phyloP scores from a whole-genome alignment of 2,888 invertebrate species.

The Linyphia triangularis region DNA sequence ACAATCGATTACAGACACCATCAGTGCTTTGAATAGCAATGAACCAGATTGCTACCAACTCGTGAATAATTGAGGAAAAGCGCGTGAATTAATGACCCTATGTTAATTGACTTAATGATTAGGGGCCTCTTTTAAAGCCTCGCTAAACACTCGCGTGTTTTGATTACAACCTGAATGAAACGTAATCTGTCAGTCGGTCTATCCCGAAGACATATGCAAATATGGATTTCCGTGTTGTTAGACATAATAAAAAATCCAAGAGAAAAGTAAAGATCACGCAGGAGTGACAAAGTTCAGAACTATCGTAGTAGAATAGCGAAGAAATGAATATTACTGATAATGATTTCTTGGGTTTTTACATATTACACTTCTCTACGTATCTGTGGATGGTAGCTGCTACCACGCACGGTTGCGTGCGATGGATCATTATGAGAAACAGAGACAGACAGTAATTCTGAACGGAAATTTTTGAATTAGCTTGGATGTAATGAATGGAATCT shows the following conservation, averaged over 20 bases:
- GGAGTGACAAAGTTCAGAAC: background rate
- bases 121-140: slow-evolving; percentile 45
- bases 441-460: background rate
- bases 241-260: background rate
- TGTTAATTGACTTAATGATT: slow-evolving; percentile 58
- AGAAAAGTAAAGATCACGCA: slow-evolving; percentile 12
- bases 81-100: slow-evolving; percentile 40
- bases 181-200: slow-evolving; percentile 37
- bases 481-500: background rate
- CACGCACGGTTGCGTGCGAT: slow-evolving; percentile 1
- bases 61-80: slow-evolving; percentile 38
- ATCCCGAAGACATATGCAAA: slow-evolving; percentile 36
- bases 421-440: background rate
- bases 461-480: background rate
- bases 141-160: slow-evolving; percentile 32
- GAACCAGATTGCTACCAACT: background rate
- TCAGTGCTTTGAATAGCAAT: no score
- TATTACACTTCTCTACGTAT: background rate
- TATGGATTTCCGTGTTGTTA: slow-evolving; percentile 23
- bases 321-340: slow-evolving; percentile 26
- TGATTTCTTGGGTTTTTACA: slow-evolving; percentile 26
- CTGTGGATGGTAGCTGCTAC: background rate
- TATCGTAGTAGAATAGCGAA: background rate
- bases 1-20: no score
- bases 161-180: slow-evolving; percentile 37